Evolutionary conservation across 2,797 vertebrate genomes (phyloP), one percentile per base, ranked within the genome.

Genomic region (Geotrypetes seraphini): DNA sequence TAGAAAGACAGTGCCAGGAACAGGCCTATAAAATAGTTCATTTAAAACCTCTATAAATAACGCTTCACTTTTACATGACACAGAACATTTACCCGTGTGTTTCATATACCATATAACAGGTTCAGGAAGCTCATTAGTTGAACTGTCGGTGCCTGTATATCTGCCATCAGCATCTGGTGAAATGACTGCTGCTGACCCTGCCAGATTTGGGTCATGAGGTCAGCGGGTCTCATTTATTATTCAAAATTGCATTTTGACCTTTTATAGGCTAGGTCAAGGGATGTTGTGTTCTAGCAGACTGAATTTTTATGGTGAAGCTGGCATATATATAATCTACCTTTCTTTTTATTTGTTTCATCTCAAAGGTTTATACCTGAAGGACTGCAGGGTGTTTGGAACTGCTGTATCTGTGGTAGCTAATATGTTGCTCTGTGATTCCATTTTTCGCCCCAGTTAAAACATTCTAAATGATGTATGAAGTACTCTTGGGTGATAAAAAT

Each of bases 221-320:
- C 75, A 75, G 68, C 64, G 71, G 79, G 78, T 80, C 78, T 77
- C 79, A 80, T 86, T 84, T 77, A 83, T 85, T 86, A 87, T 87
- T 83, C 83, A 84, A 60, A 79, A 75, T 65, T 82, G 78, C 78
- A 71, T 75, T 70, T 69, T 85, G 76, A 81, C 81, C 81, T 77
- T 71, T 78, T 60, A 68, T 72, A 70, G 67, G 49, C 70, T 48
- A 53, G 69, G 69, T 71, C 69, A 78, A 63, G 71, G 60, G 67
- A 67, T 28, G 38, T 44, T 60, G 54, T 64, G 47, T 71, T 72
- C 64, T 72, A 54, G 53, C 71, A 66, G 64, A 57, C 42, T 3
- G 11, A 55, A 72, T 78, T 69, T 50, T 67, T 78, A 57, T 60
- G 53, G 60, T 61, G 58, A 78, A 70, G 19, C 19, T 19, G 19